phyloP scores from a whole-genome alignment of 2,888 invertebrate species.

The Epistrophe grossulariae region DNA sequence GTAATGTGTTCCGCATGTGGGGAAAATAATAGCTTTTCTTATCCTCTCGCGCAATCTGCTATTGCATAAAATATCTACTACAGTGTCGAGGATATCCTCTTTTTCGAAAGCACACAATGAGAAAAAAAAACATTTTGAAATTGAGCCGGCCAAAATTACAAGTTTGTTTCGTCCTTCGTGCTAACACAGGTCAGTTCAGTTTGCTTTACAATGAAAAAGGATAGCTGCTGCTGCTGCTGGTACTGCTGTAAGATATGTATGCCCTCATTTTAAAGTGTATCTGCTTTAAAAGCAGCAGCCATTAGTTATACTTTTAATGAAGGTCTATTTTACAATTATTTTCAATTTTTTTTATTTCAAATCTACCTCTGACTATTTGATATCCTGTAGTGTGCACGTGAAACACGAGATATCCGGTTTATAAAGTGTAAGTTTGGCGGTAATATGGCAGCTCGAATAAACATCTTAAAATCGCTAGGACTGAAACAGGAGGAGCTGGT shows the following conservation, averaged over 20 bases:
- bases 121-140: slow-evolving; percentile 13
- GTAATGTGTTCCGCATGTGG: slow-evolving; percentile 11
- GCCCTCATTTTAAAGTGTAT: slow-evolving; percentile 5
- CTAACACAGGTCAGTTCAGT: neutral
- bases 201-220: neutral
- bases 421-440: slow-evolving; percentile 1
- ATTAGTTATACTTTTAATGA: slow-evolving; percentile 41
- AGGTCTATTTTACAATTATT: slow-evolving; percentile 20
- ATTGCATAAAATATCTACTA: slow-evolving; percentile 39
- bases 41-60: slow-evolving; percentile 37
- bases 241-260: neutral
- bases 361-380: slow-evolving; percentile 28
- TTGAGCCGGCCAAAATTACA: slow-evolving; percentile 44
- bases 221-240: neutral
- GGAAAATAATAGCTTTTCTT: slow-evolving; percentile 58
- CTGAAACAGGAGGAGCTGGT: no score
- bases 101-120: neutral
- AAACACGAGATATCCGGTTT: slow-evolving; percentile 13
- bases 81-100: slow-evolving; percentile 11
- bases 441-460: slow-evolving; percentile 7
- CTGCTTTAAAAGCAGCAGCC: slow-evolving; percentile 3
- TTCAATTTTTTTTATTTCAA: neutral
- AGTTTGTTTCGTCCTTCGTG: slow-evolving; percentile 6
- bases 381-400: neutral
- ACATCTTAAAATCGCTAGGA: no score